Percentiles rank a stretch among this genome's conserved stretches.
Conservation (phyloP, 2,888 invertebrate species). For the Caenorhabditis sp. region DNA sequence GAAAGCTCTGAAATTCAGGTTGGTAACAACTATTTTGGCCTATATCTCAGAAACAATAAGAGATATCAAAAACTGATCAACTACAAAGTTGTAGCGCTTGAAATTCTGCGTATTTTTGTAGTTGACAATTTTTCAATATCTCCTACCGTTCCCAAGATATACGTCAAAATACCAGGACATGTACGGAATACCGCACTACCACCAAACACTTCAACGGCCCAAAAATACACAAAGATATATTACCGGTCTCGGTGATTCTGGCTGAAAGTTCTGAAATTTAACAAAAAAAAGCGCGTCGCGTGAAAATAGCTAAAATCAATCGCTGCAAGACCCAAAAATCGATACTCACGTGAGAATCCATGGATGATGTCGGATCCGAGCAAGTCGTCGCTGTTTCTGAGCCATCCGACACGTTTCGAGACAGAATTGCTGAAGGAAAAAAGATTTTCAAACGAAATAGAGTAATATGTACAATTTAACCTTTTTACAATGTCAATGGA, state of each 20-base stretch:
- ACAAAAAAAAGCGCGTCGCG: too few relatives aligned
- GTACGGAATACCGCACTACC: not conserved
- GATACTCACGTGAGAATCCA: constrained; percentile 47
- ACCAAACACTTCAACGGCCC: constrained; percentile 5
- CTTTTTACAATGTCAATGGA: too few relatives aligned
- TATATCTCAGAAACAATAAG: too few relatives aligned
- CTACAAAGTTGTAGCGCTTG: too few relatives aligned
- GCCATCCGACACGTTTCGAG: constrained; percentile 23
- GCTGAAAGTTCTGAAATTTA: constrained; percentile 33
- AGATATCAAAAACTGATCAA: too few relatives aligned
- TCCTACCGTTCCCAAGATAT: too few relatives aligned
- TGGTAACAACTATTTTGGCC: not conserved
- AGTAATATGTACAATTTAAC: too few relatives aligned
- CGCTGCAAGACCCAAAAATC: not conserved
- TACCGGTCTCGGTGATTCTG: constrained; percentile 32
- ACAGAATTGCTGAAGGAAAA: constrained; percentile 28
- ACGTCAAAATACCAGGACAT: not conserved
- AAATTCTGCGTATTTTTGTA: too few relatives aligned
- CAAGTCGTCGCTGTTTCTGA: constrained; percentile 58
- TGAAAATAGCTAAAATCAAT: too few relatives aligned
- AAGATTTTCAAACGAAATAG: too few relatives aligned
- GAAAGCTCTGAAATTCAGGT: too few relatives aligned
- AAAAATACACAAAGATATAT: constrained; percentile 5
- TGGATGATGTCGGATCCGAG: constrained; percentile 53
- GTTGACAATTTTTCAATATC: too few relatives aligned